Evolutionary conservation across 2,888 invertebrate genomes (phyloP).

Genomic region (Pyrrhia umbra): DNA sequence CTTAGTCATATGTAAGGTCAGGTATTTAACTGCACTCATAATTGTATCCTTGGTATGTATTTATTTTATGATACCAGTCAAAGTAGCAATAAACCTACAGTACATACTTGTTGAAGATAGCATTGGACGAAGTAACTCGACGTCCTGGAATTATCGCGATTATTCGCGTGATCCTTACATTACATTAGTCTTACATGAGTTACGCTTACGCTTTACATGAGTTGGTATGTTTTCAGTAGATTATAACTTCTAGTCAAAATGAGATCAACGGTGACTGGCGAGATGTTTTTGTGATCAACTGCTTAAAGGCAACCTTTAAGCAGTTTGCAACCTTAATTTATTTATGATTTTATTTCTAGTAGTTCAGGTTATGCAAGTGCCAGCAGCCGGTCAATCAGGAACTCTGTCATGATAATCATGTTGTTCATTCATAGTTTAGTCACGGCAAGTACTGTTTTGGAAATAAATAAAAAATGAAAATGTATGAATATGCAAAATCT

Average conservation of each 20-base stretch:
- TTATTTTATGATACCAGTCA: conserved; percentile 4
- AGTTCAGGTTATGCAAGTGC: not conserved
- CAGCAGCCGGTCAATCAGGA: not conserved
- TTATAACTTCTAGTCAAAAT: too few relatives aligned
- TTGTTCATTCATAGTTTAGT: not conserved
- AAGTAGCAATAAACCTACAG: not conserved
- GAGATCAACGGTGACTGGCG: too few relatives aligned
- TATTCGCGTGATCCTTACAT: too few relatives aligned
- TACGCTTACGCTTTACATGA: too few relatives aligned
- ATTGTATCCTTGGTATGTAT: conserved; percentile 36
- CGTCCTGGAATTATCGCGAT: too few relatives aligned
- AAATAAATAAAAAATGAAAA: not conserved
- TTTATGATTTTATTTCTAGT: not conserved
- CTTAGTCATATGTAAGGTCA: conserved; percentile 68
- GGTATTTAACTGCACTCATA: conserved; percentile 55
- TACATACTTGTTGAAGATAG: not conserved
- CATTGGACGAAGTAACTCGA: not conserved
- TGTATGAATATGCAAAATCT: not conserved
- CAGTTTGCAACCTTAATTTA: too few relatives aligned
- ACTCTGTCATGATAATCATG: not conserved
- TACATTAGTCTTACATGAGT: too few relatives aligned
- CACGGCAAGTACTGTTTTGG: not conserved
- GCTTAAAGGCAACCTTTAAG: not conserved
- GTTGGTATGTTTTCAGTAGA: too few relatives aligned
- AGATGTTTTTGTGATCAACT: too few relatives aligned